phyloP scores from a whole-genome alignment of 2,113 vertebrate species.

The Cinclus cinclus region DNA sequence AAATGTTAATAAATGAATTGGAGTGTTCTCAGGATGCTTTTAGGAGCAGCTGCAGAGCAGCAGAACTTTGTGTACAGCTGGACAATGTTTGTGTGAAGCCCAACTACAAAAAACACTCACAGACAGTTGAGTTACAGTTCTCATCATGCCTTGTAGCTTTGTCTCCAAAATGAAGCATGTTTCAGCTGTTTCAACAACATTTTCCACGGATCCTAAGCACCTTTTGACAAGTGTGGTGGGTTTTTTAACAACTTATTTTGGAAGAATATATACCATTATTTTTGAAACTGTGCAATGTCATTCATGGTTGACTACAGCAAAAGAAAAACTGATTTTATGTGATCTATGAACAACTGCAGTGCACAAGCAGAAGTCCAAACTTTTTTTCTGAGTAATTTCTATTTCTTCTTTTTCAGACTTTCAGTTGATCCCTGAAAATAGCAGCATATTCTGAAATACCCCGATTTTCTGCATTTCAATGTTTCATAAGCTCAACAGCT shows the following conservation, averaged over 20 bases:
- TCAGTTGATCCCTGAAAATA: not conserved
- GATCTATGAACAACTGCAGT: not conserved
- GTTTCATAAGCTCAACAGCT: not conserved
- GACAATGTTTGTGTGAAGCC: not conserved
- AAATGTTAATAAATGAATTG: not conserved
- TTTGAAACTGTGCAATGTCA: not conserved
- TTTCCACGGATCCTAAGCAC: not conserved
- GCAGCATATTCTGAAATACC: not conserved
- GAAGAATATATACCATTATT: not conserved
- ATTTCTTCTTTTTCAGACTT: not conserved
- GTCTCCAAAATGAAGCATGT: not conserved
- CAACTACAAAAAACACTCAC: not conserved
- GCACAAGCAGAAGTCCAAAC: not conserved
- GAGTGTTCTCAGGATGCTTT: not conserved
- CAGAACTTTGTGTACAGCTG: not conserved
- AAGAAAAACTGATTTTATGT: not conserved
- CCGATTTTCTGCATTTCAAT: not conserved
- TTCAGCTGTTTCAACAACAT: not conserved
- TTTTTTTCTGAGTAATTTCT: not conserved
- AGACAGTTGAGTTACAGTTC: not conserved
- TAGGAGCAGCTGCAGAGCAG: not conserved
- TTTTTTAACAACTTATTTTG: not conserved
- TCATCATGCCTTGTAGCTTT: not conserved
- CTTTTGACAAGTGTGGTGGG: not conserved
- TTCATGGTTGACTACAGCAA: not conserved